Evolutionary conservation across 2,888 invertebrate species (phyloP).

Genomic region (Drosophila atroscutellata): DNA sequence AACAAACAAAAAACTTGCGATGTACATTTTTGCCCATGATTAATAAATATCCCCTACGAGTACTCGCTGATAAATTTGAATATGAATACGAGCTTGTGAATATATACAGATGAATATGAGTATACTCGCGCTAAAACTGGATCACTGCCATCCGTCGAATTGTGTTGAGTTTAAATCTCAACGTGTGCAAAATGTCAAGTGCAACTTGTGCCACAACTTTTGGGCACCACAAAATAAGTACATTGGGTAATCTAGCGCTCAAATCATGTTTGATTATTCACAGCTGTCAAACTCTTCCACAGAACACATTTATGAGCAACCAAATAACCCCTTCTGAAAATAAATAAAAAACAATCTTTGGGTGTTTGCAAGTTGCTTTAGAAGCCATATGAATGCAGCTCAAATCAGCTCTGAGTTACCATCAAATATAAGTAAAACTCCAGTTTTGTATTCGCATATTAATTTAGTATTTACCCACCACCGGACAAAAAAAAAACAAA

Average conservation of each 20-base stretch:
- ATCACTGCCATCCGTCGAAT: conserved; percentile 39
- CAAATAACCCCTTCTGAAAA: neutral
- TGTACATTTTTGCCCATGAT: conserved; percentile 62
- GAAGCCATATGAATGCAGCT: neutral
- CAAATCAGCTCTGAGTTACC: neutral
- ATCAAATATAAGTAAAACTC: neutral
- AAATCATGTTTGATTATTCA: conserved; percentile 15
- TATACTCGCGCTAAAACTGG: conserved; percentile 4
- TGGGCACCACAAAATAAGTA: neutral
- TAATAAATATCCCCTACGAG: conserved; percentile 39
- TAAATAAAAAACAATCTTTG: neutral
- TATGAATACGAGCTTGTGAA: conserved; percentile 13
- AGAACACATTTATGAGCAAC: neutral
- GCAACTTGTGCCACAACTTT: conserved; percentile 55
- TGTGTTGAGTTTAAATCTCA: conserved; percentile 33
- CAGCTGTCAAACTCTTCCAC: neutral
- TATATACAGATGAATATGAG: conserved; percentile 3
- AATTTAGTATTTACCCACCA: neutral
- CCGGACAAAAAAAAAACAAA: neutral
- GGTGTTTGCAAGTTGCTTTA: neutral
- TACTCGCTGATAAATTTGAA: conserved; percentile 18
- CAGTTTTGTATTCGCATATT: neutral
- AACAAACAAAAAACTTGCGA: conserved; percentile 61
- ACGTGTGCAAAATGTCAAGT: conserved; percentile 65
- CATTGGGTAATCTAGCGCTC: neutral